phyloP scores from a whole-genome alignment of 2,797 vertebrate genomes.

The Silurus aristotelis region DNA sequence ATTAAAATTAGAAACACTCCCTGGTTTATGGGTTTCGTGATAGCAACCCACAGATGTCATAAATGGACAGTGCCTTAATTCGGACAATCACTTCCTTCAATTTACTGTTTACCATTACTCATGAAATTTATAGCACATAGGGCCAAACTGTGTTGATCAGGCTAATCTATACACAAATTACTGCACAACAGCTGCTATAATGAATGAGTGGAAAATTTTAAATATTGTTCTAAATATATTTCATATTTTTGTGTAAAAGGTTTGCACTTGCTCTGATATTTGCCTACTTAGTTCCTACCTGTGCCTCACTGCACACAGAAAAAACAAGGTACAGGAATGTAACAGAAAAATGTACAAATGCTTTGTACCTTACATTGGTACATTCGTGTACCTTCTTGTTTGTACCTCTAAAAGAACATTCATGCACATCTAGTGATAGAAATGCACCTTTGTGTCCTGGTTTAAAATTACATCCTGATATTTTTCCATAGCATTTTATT shows the following conservation, averaged over 20 bases:
- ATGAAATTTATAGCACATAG: neutral
- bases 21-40: neutral
- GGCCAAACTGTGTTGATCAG: neutral
- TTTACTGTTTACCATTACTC: neutral
- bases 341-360: no score
- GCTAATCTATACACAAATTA: neutral
- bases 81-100: neutral
- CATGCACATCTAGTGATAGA: no score
- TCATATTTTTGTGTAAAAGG: neutral
- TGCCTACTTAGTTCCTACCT: neutral
- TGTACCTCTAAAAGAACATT: no score
- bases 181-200: neutral
- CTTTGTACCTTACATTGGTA: no score
- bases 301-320: neutral
- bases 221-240: neutral
- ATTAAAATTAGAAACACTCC: conserved; percentile 5
- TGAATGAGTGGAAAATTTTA: neutral
- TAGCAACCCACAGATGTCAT: neutral
- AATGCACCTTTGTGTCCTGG: no score
- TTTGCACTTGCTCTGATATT: neutral
- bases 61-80: conserved; percentile 10
- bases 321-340: no score
- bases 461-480: no score
- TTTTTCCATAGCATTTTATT: no score
- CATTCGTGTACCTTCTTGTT: no score